Evolutionary conservation across 2,888 invertebrate genomes (phyloP).

Genomic region (Fragum whitleyi): DNA sequence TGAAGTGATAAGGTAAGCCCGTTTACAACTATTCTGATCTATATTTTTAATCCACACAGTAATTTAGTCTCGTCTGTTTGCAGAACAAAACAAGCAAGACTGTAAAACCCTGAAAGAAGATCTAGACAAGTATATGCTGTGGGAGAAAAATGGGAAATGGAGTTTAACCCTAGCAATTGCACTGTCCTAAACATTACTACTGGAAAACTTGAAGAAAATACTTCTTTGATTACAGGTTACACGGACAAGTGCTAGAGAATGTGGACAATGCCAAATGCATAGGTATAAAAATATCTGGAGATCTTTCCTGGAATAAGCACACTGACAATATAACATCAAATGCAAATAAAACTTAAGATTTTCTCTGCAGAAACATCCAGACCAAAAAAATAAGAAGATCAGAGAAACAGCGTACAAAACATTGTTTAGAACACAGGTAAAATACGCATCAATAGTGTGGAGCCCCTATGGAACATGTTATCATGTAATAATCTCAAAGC

Average conservation of each 20-base stretch:
- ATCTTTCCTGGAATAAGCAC: constrained; percentile 32
- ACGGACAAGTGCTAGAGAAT: constrained; percentile 15
- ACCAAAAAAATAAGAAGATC: constrained; percentile 15
- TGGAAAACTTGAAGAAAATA: constrained; percentile 11
- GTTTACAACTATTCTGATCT: too few relatives aligned
- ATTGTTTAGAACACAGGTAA: constrained; percentile 15
- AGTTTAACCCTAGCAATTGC: constrained; percentile 34
- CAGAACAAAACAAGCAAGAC: constrained; percentile 6
- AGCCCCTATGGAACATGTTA: neutral
- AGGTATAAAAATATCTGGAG: constrained; percentile 30
- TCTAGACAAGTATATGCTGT: constrained; percentile 17
- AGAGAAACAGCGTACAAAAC: constrained; percentile 12
- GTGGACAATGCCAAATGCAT: constrained; percentile 25
- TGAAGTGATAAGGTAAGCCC: too few relatives aligned
- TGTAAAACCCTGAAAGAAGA: neutral
- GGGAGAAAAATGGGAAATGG: constrained; percentile 44
- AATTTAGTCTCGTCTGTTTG: constrained; percentile 27
- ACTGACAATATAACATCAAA: constrained; percentile 7
- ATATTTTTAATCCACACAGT: too few relatives aligned
- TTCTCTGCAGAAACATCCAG: constrained; percentile 20
- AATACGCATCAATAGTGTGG: constrained; percentile 21
- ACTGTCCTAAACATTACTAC: constrained; percentile 31
- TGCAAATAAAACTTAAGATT: constrained; percentile 19
- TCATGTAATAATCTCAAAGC: too few relatives aligned
- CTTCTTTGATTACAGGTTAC: neutral